Conservation (phyloP, 2,797 vertebrate species). For the Ceryle rudis region DNA sequence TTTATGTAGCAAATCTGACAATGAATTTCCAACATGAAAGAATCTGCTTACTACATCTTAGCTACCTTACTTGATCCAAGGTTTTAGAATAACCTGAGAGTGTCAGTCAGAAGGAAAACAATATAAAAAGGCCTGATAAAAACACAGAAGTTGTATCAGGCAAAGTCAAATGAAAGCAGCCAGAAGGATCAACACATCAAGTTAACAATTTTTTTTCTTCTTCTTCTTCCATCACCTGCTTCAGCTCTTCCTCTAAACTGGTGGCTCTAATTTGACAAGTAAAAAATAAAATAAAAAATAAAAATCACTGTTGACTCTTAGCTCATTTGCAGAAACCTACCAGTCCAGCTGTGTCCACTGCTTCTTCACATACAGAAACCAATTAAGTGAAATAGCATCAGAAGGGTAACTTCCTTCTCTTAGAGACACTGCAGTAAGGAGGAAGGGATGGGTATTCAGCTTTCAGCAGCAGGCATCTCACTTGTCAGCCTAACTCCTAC, state of each 20-base stretch:
- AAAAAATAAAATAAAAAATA: background rate
- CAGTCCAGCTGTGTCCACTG: background rate
- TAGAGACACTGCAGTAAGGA: background rate
- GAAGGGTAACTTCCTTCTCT: background rate
- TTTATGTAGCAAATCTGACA: constrained; percentile 65
- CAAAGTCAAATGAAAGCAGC: constrained; percentile 41
- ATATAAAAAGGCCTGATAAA: constrained; percentile 36
- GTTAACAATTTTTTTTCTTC: background rate
- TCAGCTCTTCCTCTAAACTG: background rate
- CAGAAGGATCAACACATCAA: constrained; percentile 16
- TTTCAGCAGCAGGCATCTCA: background rate
- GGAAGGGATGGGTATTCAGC: background rate
- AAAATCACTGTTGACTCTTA: background rate
- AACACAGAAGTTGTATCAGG: constrained; percentile 12
- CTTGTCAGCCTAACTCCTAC: background rate
- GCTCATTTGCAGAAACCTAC: background rate
- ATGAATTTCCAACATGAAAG: constrained; percentile 63
- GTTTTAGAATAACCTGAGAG: constrained; percentile 53
- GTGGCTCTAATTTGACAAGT: background rate
- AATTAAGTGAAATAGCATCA: background rate
- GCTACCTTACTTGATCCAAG: constrained; percentile 57
- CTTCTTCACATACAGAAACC: background rate
- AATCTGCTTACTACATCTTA: constrained; percentile 37
- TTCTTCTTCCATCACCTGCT: background rate
- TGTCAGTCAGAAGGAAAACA: constrained; percentile 47